These are phyloP conservation scores for Phylloscopus trochilus DNA, from an alignment of 2,113 vertebrate species.

Conservation along the genomic window DNA sequence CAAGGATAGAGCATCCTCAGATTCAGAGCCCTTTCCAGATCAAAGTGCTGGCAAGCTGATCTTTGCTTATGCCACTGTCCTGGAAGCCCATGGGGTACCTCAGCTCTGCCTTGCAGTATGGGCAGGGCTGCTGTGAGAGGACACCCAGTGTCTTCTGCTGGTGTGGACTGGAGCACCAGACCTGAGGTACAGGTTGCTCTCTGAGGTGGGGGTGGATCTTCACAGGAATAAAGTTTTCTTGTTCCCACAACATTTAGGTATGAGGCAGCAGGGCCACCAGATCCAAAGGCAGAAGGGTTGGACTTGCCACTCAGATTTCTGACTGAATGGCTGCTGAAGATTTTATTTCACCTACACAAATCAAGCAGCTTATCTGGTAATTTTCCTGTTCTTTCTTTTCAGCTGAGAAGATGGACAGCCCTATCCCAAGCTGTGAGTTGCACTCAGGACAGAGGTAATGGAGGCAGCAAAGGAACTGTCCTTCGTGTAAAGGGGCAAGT, in stretches of 20 bases:
- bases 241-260: neutral
- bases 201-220: neutral
- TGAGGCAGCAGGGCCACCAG: neutral
- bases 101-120: accelerated
- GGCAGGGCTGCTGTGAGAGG: neutral
- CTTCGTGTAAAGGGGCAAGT: neutral
- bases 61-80: neutral
- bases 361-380: neutral
- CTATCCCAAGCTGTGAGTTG: neutral
- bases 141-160: neutral
- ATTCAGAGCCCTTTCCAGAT: neutral
- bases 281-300: neutral
- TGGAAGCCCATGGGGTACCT: neutral
- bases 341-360: neutral
- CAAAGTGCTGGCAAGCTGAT: neutral
- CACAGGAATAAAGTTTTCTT: neutral
- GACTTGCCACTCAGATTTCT: neutral
- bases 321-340: neutral
- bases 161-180: neutral
- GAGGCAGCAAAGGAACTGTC: neutral
- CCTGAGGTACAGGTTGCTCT: neutral
- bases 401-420: neutral
- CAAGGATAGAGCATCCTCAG: no score
- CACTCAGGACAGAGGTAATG: neutral
- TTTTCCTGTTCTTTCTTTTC: neutral